Base-by-base conservation (phyloP, 2,113 vertebrate species). In the Trachemys scripta region DNA sequence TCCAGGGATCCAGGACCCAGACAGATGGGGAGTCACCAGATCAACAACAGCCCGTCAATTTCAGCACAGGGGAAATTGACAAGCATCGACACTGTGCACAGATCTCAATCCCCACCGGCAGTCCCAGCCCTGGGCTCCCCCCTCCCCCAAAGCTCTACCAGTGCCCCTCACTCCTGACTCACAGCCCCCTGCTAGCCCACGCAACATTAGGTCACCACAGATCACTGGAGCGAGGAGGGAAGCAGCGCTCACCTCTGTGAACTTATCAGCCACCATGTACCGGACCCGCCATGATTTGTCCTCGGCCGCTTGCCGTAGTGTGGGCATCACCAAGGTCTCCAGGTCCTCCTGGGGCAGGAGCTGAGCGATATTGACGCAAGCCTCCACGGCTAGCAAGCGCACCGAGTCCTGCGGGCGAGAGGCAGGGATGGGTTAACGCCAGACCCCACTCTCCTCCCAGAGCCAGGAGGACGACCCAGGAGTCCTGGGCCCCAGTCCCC, bases 201-300 rank as follows among this genome's bases (percentile, higher is more conserved):
- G 10, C 65, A 38, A 10, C 22, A n/a, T 8, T 5, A 16, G 13
- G 25, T n/a, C n/a, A 31, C n/a, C 35, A 49, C 2, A 24, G 20
- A 24, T 14, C 35, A 13, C 27, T 31, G 24, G 69, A 29, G 22
- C 3, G 14, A 42, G 29, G 22, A 65, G 25, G 12, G 3, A 82
- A 22, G 51, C 12, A 2, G 8, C 38, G 50, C 57, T 62, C 31
- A 98, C 98, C 98, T 98, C 98, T 3, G 98, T 98, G 92, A 98
- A 98, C 90, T 98, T 98, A 94, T 98, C 98, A 0, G 98, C 98
- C 94, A 98, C 98, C 98, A 98, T 98, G 94, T 98, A 98, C 0
- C 98, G 97, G 2, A 98, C 98, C 0, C 98, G 96, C 98, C 98
- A 98, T 1, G 98, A 98, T 82, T 98, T 98, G 94, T 98, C 98